Conservation (phyloP, 2,113 vertebrate species). For the Oreotragus oreotragus region DNA sequence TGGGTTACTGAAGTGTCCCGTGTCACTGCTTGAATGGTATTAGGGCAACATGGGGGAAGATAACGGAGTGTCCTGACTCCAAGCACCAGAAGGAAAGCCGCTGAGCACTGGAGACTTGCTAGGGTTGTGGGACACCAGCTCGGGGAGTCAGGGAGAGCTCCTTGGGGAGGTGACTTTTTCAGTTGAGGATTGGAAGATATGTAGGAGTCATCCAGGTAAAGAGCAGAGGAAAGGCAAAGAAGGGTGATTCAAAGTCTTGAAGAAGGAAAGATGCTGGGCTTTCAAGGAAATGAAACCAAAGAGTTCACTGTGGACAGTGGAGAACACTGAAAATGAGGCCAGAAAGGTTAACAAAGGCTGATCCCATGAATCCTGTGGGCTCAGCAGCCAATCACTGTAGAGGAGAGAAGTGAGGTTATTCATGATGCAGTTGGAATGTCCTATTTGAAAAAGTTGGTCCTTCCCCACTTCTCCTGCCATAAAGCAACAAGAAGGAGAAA, state of each 20-base stretch:
- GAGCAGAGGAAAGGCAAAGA: background rate
- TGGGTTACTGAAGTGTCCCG: background rate
- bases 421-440: background rate
- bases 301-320: background rate
- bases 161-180: background rate
- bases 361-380: background rate
- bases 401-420: background rate
- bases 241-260: background rate
- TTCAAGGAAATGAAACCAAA: background rate
- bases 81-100: background rate
- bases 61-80: background rate
- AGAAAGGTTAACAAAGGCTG: background rate
- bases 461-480: background rate
- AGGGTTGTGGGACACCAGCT: background rate
- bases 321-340: background rate
- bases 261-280: background rate
- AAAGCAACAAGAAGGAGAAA: background rate
- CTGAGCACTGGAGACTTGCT: background rate
- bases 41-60: background rate
- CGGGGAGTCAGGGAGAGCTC: background rate
- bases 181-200: background rate
- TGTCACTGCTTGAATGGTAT: background rate
- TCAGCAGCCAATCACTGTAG: too few relatives aligned
- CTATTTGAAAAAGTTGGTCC: background rate
- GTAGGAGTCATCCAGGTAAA: background rate